Conservation (phyloP, 1,140 invertebrate genomes). For the Drosophila virilis region DNA sequence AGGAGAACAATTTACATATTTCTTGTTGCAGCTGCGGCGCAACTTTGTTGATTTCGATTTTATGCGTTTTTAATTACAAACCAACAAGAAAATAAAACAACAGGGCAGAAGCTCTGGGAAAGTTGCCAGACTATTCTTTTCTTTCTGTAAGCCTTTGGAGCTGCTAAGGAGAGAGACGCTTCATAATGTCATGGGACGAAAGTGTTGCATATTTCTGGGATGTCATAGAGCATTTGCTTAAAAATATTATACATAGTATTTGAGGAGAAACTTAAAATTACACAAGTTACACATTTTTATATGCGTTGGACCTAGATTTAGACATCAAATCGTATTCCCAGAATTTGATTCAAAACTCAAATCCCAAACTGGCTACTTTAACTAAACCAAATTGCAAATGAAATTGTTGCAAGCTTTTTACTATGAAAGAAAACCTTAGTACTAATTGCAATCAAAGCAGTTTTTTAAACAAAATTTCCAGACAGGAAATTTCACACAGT, state of each 20-base stretch:
- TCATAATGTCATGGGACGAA: neutral
- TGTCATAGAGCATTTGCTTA: neutral
- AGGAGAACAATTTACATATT: conserved; percentile 46
- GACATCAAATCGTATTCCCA: neutral
- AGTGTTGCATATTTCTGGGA: conserved; percentile 41
- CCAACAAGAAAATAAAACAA: conserved; percentile 3
- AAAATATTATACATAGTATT: too few species aligned
- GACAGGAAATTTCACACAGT: neutral
- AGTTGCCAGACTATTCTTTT: conserved; percentile 2
- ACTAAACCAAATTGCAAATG: neutral
- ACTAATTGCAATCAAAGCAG: neutral
- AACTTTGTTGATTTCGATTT: conserved; percentile 66
- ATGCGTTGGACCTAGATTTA: neutral
- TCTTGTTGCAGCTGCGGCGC: conserved; percentile 20
- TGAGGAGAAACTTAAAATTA: too few species aligned
- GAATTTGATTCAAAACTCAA: neutral
- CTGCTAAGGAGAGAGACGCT: neutral
- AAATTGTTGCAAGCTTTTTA: neutral
- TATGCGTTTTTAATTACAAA: conserved; percentile 70
- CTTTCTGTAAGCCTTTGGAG: neutral
- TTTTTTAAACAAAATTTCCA: neutral
- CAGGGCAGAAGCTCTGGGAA: conserved; percentile 3
- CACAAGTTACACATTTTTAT: too few species aligned
- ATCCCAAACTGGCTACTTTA: neutral
- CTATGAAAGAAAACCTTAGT: conserved; percentile 4